phyloP scores from a whole-genome alignment of 2,888 invertebrate species.

The Lepetodrilus schrolli region DNA sequence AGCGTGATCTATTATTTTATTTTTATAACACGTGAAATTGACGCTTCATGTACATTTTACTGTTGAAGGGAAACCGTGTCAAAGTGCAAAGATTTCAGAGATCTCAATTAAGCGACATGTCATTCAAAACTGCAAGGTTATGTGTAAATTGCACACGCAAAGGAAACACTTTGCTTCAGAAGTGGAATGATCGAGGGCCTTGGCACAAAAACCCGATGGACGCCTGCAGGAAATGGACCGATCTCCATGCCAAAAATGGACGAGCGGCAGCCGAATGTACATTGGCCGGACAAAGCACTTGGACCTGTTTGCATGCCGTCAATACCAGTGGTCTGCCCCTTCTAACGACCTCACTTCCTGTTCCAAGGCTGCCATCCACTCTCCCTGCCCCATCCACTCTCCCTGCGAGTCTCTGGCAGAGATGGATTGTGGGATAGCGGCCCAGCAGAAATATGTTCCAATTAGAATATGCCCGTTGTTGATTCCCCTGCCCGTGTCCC shows the following conservation, averaged over 20 bases:
- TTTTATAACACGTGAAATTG: no score
- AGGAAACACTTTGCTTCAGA: not conserved
- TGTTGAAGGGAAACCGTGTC: not conserved
- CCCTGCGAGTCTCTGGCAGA: no score
- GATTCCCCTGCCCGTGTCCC: not conserved
- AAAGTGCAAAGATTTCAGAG: not conserved
- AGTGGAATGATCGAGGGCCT: not conserved
- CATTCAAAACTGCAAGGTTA: not conserved
- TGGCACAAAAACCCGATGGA: not conserved
- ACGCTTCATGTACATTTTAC: not conserved
- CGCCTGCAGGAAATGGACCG: not conserved
- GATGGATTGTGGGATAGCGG: not conserved
- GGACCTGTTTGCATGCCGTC: not conserved
- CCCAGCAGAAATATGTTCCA: not conserved
- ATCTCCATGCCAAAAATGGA: not conserved
- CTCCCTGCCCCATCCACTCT: no score
- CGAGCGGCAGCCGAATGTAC: not conserved
- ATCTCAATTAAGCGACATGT: slow-evolving; percentile 9
- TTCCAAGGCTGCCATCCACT: not conserved
- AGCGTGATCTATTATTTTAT: not conserved
- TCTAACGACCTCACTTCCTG: not conserved
- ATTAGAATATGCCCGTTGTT: not conserved
- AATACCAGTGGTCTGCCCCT: not conserved
- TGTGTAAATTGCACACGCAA: not conserved
- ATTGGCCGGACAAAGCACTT: not conserved